Conservation (phyloP, 2,113 vertebrate genomes). For the Hemicordylus capensis region DNA sequence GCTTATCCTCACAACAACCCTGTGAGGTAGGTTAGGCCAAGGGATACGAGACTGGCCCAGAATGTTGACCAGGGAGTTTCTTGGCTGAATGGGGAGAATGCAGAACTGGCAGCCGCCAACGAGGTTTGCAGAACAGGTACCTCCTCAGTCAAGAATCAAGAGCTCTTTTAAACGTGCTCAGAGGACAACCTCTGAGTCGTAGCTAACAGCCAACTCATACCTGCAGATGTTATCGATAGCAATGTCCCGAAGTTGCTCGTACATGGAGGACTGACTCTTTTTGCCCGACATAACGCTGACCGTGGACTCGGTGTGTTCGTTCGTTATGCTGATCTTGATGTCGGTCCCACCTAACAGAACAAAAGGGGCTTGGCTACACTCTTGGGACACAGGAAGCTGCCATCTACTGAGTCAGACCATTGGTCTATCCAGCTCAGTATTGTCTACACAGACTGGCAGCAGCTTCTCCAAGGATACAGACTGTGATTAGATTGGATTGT, state of each 20-base stretch:
- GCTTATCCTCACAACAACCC: too few relatives aligned
- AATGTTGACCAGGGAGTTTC: too few relatives aligned
- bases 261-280: conserved; percentile 94
- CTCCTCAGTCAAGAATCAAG: background rate
- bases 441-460: too few relatives aligned
- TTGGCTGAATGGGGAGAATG: too few relatives aligned
- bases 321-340: conserved; percentile 94
- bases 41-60: too few relatives aligned
- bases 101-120: background rate
- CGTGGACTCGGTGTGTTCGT: conserved; percentile 90
- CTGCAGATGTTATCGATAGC: conserved; percentile 98
- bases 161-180: rapidly evolving
- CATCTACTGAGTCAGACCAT: too few relatives aligned
- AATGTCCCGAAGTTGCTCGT: conserved; percentile 95
- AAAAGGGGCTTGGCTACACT: background rate
- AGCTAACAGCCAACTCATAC: conserved; percentile 74
- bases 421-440: too few relatives aligned
- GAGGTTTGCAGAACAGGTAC: too few relatives aligned
- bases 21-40: too few relatives aligned
- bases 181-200: background rate
- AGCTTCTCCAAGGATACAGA: too few relatives aligned
- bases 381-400: background rate
- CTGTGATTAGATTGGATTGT: too few relatives aligned
- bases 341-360: conserved; percentile 81
- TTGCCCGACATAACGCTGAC: conserved; percentile 84